phyloP scores from a whole-genome alignment of 2,113 vertebrate species.

The Cyphomyrus discorhynchus region DNA sequence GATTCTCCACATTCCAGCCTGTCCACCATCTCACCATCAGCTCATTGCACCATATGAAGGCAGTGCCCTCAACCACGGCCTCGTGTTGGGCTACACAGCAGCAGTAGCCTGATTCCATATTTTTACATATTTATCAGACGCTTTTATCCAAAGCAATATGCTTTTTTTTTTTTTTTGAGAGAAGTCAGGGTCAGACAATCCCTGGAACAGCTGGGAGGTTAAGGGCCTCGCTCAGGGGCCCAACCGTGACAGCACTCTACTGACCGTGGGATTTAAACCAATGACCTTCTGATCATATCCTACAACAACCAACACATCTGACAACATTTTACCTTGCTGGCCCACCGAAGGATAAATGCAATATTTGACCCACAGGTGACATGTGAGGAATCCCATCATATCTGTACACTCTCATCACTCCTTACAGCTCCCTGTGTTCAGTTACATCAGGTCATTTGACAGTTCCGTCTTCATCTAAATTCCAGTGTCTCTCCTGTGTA shows the following conservation, averaged over 20 bases:
- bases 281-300: neutral
- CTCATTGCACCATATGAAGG: neutral
- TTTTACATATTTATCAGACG: neutral
- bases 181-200: neutral
- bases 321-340: neutral
- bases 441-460: neutral
- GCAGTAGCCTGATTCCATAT: neutral
- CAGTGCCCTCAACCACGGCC: neutral
- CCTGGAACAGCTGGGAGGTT: neutral
- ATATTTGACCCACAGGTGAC: neutral
- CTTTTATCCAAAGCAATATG: neutral
- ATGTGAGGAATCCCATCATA: neutral
- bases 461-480: neutral
- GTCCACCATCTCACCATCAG: neutral
- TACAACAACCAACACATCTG: neutral
- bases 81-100: neutral
- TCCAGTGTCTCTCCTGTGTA: neutral
- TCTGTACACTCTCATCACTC: neutral
- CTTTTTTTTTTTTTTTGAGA: neutral
- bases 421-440: neutral
- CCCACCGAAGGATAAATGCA: neutral
- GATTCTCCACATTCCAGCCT: neutral
- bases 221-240: neutral
- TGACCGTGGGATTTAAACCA: neutral
- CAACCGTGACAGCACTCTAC: neutral